Conservation (phyloP, 2,113 vertebrate species). For the Neotragus moschatus region DNA sequence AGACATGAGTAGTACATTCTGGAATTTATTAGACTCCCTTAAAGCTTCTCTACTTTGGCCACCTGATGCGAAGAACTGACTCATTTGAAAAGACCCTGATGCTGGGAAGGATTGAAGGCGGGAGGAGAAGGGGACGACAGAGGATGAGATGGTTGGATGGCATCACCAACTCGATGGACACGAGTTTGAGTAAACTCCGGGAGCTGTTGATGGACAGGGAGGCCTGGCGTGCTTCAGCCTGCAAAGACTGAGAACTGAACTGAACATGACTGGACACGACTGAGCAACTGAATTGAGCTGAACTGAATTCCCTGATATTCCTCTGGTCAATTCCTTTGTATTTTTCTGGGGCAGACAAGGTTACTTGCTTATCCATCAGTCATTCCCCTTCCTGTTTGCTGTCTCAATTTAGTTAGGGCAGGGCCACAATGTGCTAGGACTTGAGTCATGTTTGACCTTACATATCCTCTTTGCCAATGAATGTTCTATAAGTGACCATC, state of each 20-base stretch:
- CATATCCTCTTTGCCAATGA: not conserved
- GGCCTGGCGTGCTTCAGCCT: not conserved
- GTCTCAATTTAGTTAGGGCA: not conserved
- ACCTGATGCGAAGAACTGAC: not conserved
- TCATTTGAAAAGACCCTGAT: not conserved
- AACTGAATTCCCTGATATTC: not conserved
- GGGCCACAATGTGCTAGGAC: not conserved
- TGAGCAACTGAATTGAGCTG: not conserved
- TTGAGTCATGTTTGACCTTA: not conserved
- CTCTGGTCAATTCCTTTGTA: not conserved
- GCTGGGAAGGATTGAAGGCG: not conserved
- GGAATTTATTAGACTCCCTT: not conserved
- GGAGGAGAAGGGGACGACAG: not conserved
- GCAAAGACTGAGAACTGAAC: not conserved
- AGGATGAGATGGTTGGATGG: not conserved
- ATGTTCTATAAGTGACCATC: not conserved
- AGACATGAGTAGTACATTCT: not conserved
- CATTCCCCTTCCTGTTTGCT: not conserved
- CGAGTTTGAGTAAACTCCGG: not conserved
- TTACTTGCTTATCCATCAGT: not conserved
- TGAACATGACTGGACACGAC: not conserved
- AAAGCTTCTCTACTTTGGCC: not conserved
- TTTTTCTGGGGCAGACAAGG: not conserved
- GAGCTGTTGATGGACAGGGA: not conserved
- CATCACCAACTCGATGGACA: fast-evolving